Conservation (phyloP, 2,797 vertebrate species). For the Champsocephalus esox region DNA sequence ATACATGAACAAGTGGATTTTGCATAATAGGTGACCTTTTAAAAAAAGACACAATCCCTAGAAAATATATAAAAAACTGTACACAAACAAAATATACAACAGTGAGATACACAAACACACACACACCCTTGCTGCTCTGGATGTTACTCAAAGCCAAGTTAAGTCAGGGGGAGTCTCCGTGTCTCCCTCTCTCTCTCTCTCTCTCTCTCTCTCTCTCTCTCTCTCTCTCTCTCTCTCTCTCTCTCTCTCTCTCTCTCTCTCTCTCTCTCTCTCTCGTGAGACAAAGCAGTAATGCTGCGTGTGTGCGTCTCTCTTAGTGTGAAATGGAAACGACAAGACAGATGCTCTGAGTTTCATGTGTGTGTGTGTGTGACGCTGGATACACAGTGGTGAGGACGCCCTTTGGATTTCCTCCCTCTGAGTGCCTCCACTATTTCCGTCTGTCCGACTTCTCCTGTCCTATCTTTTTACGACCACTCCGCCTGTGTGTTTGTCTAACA, state of each 20-base stretch:
- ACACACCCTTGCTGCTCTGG: neutral
- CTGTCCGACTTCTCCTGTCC: neutral
- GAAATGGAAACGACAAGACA: slow-evolving; percentile 33
- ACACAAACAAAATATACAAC: slow-evolving; percentile 13
- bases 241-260: slow-evolving; percentile 24
- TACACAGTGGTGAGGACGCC: slow-evolving; percentile 1
- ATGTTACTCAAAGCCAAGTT: slow-evolving; percentile 33
- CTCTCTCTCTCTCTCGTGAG: slow-evolving; percentile 26
- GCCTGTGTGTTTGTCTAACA: neutral
- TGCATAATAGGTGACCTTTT: too few relatives aligned
- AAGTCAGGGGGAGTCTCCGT: slow-evolving; percentile 25
- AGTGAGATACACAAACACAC: neutral
- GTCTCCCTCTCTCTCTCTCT: slow-evolving; percentile 30
- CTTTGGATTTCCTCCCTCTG: slow-evolving; percentile 22
- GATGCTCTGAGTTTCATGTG: slow-evolving; percentile 35
- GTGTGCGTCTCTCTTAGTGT: slow-evolving; percentile 15
- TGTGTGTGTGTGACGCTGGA: slow-evolving; percentile 5
- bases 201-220: slow-evolving; percentile 28
- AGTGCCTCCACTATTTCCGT: slow-evolving; percentile 6
- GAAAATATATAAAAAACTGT: neutral
- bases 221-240: slow-evolving; percentile 21
- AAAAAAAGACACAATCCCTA: neutral
- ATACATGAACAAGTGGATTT: too few relatives aligned
- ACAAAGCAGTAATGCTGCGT: slow-evolving; percentile 20
- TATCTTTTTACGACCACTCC: neutral